A percentile compares a stretch with the other conserved stretches of the same genome.
Conservation (phyloP, 2,888 invertebrate species). For the Halocaridina rubra region DNA sequence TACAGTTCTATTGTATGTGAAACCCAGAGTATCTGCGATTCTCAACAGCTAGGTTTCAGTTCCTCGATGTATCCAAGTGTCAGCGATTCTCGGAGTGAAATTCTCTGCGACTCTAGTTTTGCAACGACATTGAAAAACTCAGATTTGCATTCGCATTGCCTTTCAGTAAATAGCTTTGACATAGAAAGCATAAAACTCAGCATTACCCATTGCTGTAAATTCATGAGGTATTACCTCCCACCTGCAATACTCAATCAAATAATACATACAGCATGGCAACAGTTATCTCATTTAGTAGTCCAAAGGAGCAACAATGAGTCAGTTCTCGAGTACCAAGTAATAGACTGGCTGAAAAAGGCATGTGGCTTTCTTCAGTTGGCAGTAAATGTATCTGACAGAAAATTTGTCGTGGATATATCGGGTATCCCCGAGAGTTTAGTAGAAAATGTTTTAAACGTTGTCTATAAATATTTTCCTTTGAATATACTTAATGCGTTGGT, state of each 20-base stretch:
- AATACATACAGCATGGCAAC: constrained; percentile 15
- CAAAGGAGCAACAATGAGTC: background rate
- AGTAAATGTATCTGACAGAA: background rate
- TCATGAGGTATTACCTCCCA: constrained; percentile 15
- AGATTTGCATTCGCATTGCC: too few relatives aligned
- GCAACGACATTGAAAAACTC: too few relatives aligned
- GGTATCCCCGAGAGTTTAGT: background rate
- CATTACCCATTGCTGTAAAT: background rate
- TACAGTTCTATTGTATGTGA: too few relatives aligned
- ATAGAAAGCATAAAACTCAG: too few relatives aligned
- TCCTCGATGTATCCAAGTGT: too few relatives aligned
- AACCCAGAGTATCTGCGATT: too few relatives aligned
- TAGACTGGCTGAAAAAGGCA: constrained; percentile 22
- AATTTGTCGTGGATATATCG: constrained; percentile 16
- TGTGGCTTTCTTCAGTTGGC: constrained; percentile 11
- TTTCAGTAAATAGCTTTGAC: too few relatives aligned
- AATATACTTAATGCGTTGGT: constrained; percentile 8
- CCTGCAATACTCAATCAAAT: constrained; percentile 25
- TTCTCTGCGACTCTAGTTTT: too few relatives aligned
- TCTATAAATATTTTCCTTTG: constrained; percentile 18
- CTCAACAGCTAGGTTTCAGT: too few relatives aligned
- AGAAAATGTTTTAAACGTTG: background rate
- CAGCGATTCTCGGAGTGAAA: too few relatives aligned
- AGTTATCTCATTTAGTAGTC: background rate
- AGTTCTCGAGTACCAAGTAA: constrained; percentile 8